phyloP scores from a whole-genome alignment of 2,113 vertebrate species.

The Aegotheles bennettii region DNA sequence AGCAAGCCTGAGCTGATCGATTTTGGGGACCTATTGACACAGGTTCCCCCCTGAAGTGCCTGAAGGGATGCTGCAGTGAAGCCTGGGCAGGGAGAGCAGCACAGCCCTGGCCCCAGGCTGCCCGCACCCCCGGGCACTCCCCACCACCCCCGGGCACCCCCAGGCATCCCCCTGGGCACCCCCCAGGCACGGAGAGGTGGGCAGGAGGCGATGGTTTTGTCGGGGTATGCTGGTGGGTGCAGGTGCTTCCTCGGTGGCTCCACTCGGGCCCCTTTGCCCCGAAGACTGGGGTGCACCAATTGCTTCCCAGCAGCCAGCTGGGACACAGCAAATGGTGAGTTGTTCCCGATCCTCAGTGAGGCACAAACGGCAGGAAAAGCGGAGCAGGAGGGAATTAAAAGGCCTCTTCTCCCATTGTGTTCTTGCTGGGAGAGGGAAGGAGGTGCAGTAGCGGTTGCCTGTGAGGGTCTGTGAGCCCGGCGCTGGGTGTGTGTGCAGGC shows the following conservation, averaged over 20 bases:
- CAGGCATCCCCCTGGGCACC: not conserved
- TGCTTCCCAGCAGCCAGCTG: not conserved
- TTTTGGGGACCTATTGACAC: not conserved
- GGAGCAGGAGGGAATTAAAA: not conserved
- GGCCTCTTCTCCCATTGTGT: slow-evolving; percentile 22
- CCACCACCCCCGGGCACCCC: not conserved
- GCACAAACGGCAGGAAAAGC: not conserved
- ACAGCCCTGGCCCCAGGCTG: not conserved
- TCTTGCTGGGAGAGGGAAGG: not conserved
- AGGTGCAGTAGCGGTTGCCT: not conserved
- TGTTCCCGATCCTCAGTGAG: not conserved
- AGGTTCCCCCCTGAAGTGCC: no score
- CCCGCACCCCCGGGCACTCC: not conserved
- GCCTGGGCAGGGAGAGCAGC: not conserved
- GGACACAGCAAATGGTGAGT: not conserved
- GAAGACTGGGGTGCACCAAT: rapidly evolving
- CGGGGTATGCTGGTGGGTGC: rapidly evolving
- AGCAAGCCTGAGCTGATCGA: rapidly evolving
- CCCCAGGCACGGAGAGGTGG: not conserved
- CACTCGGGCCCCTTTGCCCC: rapidly evolving
- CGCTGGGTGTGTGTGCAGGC: not conserved
- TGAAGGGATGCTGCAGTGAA: not conserved
- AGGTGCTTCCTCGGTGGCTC: rapidly evolving
- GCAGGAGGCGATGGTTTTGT: not conserved
- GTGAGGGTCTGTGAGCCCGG: not conserved